A percentile compares a stretch with the other conserved stretches of the same genome.
Evolutionary conservation across 2,113 vertebrate genomes (phyloP).

Genomic region (Muntiacus muntjak): DNA sequence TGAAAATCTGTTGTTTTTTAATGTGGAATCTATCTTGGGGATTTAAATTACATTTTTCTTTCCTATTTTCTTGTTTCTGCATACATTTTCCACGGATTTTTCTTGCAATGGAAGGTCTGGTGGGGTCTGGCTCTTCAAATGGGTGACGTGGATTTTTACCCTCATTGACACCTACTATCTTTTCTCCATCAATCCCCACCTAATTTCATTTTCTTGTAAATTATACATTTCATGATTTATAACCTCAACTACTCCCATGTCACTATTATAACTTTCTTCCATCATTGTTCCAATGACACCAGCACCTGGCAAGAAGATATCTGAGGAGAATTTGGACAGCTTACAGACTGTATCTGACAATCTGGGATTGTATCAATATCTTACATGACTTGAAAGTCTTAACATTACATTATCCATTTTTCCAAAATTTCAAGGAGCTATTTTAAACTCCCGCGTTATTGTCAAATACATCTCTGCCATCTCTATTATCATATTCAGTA

Average conservation of each 20-base stretch:
- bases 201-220: neutral
- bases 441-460: neutral
- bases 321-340: neutral
- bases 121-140: neutral
- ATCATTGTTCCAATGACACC: neutral
- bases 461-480: neutral
- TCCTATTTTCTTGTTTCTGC: neutral
- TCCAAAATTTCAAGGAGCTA: neutral
- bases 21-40: neutral
- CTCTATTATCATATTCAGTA: neutral
- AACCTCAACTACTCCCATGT: neutral
- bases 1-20: neutral
- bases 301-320: neutral
- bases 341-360: neutral
- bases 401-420: neutral
- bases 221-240: neutral
- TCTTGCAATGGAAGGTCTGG: neutral
- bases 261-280: neutral
- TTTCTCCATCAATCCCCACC: neutral
- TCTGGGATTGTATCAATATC: neutral
- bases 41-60: neutral
- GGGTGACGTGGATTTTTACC: neutral
- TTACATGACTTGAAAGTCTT: neutral
- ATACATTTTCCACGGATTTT: neutral
- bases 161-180: neutral